Percentiles rank a stretch among this genome's conserved stretches.
phyloP scores from a whole-genome alignment of 2,113 vertebrate genomes.

The Calypte anna region DNA sequence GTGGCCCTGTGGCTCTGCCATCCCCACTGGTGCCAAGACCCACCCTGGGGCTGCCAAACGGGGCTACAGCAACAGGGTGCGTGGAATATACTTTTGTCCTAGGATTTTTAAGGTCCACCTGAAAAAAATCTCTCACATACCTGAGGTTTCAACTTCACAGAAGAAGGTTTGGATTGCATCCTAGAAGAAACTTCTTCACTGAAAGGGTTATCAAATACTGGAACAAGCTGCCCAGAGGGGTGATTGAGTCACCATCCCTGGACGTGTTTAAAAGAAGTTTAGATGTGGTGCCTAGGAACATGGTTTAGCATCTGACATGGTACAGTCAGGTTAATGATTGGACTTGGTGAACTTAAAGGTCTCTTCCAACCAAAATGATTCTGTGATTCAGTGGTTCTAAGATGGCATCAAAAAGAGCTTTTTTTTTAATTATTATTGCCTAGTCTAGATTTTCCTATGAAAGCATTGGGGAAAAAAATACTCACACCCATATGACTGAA shows the following conservation, averaged over 20 bases:
- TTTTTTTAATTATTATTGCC: background rate
- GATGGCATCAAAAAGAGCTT: background rate
- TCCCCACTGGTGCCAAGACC: background rate
- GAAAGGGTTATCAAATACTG: too few relatives aligned
- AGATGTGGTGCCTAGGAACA: too few relatives aligned
- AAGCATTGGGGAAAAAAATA: background rate
- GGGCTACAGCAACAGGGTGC: background rate
- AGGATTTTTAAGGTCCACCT: background rate
- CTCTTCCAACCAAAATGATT: too few relatives aligned
- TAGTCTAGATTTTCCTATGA: background rate
- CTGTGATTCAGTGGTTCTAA: background rate
- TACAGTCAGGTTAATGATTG: too few relatives aligned
- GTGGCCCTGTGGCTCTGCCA: accelerated
- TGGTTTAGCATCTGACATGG: too few relatives aligned
- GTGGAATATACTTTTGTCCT: background rate
- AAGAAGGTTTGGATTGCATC: background rate
- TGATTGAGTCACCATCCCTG: too few relatives aligned
- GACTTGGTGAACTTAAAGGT: too few relatives aligned
- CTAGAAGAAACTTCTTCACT: too few relatives aligned
- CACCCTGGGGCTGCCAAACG: background rate
- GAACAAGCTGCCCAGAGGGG: too few relatives aligned
- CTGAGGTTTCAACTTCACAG: background rate
- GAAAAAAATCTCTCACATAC: background rate
- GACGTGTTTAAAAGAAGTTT: too few relatives aligned
- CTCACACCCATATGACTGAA: accelerated